These are phyloP conservation scores for Pantala flavescens DNA, from an alignment of 1,140 invertebrate species.

Conservation along the genomic window DNA sequence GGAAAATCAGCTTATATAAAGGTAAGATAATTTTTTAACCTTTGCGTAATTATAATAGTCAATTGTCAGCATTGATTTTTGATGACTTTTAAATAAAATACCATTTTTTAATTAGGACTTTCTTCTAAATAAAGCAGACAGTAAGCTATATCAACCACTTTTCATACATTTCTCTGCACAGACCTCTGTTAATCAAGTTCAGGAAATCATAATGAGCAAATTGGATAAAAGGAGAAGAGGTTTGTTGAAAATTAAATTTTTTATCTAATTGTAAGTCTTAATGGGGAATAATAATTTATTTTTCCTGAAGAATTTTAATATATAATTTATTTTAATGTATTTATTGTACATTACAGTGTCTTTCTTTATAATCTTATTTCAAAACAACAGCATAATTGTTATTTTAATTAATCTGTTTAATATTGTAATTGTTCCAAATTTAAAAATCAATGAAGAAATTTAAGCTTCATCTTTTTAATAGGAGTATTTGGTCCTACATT, in stretches of 20 bases:
- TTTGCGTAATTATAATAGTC: neutral
- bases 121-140: slow-evolving; percentile 70
- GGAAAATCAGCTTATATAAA: slow-evolving; percentile 79
- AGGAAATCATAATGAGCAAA: slow-evolving; percentile 92
- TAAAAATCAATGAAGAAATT: neutral
- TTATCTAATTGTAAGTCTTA: slow-evolving; percentile 9
- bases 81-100: no score
- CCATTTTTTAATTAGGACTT: slow-evolving; percentile 50
- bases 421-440: no score
- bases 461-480: slow-evolving; percentile 19
- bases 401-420: no score
- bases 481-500: slow-evolving; percentile 85
- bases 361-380: no score
- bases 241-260: slow-evolving; percentile 19
- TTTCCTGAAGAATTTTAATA: no score
- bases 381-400: no score
- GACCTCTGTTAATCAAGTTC: slow-evolving; percentile 85
- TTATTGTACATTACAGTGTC: no score
- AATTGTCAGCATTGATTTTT: no score
- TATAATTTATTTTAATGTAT: no score
- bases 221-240: slow-evolving; percentile 85
- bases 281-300: neutral
- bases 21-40: slow-evolving; percentile 27
- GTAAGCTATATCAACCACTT: slow-evolving; percentile 68
- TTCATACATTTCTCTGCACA: slow-evolving; percentile 90